phyloP scores from a whole-genome alignment of 1,140 invertebrate genomes.

The Calephelis nemesis region DNA sequence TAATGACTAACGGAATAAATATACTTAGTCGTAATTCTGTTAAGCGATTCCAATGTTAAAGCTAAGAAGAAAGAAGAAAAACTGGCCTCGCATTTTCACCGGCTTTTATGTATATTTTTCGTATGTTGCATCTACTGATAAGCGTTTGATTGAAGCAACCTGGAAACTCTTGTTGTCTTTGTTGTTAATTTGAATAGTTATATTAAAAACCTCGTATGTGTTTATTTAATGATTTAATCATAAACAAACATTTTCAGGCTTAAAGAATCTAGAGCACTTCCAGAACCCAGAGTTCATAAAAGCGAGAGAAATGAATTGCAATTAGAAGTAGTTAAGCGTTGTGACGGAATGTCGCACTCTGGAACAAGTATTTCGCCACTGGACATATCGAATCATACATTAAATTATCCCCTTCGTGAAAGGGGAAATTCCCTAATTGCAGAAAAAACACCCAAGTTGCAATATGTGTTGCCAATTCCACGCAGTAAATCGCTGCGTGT shows the following conservation, averaged over 20 bases:
- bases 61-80: no score
- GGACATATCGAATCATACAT: background rate
- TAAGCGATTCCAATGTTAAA: no score
- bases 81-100: no score
- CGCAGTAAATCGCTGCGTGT: background rate
- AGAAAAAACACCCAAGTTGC: background rate
- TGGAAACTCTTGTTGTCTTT: no score
- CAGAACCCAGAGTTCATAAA: background rate
- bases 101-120: no score
- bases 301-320: background rate
- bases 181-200: no score
- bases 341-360: background rate
- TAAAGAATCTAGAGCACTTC: background rate
- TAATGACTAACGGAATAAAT: no score
- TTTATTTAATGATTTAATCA: no score
- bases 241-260: background rate
- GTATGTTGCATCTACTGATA: no score
- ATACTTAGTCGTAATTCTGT: no score
- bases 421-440: background rate
- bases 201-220: no score
- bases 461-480: background rate
- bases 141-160: no score
- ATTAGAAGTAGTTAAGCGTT: background rate
- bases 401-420: constrained; percentile 4
- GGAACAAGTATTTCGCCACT: background rate